A percentile compares a stretch with the other conserved stretches of the same genome.
These are phyloP conservation scores for Lagria hirta DNA, from an alignment of 2,888 invertebrate genomes.

Conservation along the genomic window DNA sequence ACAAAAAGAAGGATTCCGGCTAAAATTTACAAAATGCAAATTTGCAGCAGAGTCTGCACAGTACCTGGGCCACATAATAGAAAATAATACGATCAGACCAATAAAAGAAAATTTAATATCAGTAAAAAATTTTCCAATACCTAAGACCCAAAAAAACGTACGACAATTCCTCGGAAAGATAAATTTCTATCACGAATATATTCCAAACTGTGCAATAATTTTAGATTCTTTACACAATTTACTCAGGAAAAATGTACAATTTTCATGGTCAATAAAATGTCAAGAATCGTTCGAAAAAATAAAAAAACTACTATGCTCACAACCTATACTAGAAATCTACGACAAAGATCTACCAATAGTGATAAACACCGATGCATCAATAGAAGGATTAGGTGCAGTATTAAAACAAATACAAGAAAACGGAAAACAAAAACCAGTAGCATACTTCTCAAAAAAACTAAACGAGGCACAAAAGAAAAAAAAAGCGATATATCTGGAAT, in stretches of 20 bases:
- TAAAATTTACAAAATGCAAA: too few species aligned
- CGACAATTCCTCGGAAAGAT: conserved; percentile 2
- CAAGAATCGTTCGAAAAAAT: background rate
- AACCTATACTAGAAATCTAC: background rate
- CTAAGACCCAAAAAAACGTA: too few species aligned
- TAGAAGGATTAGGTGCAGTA: background rate
- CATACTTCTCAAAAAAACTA: too few species aligned
- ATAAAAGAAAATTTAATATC: too few species aligned
- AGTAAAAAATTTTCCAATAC: too few species aligned
- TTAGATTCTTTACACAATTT: conserved; percentile 1
- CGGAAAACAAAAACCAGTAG: too few species aligned
- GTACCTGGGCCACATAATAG: too few species aligned
- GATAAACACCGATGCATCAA: background rate
- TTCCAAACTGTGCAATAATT: background rate
- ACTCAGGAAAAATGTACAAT: conserved; percentile 1
- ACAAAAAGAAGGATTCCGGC: too few species aligned
- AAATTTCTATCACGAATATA: conserved; percentile 1
- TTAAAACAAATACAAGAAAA: conserved; percentile 2
- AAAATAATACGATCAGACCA: too few species aligned
- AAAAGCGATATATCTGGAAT: conserved; percentile 1
- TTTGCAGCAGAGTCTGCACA: too few species aligned
- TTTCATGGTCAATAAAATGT: background rate
- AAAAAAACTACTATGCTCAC: background rate
- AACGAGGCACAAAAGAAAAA: too few species aligned
- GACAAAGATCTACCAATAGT: background rate